Percentiles rank a stretch among this genome's conserved stretches.
Evolutionary conservation across 1,140 invertebrate genomes (phyloP).

Genomic region (Leptoteleia sp.): DNA sequence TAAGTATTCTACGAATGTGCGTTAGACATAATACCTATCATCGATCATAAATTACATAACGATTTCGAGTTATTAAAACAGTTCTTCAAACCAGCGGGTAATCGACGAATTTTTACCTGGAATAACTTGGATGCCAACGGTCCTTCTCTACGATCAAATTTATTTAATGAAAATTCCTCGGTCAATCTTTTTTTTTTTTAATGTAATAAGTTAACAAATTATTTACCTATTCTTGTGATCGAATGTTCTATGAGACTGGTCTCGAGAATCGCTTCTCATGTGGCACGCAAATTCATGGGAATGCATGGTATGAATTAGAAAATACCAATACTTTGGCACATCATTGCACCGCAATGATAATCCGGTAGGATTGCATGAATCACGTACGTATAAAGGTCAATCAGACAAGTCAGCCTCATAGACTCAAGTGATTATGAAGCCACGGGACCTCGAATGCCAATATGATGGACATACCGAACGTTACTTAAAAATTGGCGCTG

Average conservation of each 20-base stretch:
- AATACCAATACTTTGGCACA: conserved; percentile 32
- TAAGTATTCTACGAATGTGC: conserved; percentile 32
- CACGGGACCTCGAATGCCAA: conserved; percentile 37
- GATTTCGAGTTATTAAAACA: conserved; percentile 25
- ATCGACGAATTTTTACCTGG: conserved; percentile 9
- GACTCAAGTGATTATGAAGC: conserved; percentile 39
- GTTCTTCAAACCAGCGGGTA: conserved; percentile 6
- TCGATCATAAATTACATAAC: conserved; percentile 43
- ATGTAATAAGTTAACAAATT: conserved; percentile 30
- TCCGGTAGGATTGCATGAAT: conserved; percentile 28
- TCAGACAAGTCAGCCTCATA: conserved; percentile 42
- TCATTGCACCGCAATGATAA: conserved; percentile 40
- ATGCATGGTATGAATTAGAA: conserved; percentile 48
- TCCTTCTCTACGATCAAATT: neutral
- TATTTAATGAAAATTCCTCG: conserved; percentile 15
- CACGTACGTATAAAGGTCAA: conserved; percentile 56
- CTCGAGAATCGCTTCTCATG: conserved; percentile 30
- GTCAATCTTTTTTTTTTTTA: conserved; percentile 3
- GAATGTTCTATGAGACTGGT: conserved; percentile 30
- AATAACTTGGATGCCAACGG: neutral
- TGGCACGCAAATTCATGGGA: conserved; percentile 39
- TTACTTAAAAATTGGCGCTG: conserved; percentile 8
- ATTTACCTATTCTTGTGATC: conserved; percentile 20
- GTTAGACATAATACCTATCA: conserved; percentile 40
- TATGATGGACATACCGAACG: conserved; percentile 13